Conservation (phyloP, 2,797 vertebrate species). For the Yasuhikotakia modesta region DNA sequence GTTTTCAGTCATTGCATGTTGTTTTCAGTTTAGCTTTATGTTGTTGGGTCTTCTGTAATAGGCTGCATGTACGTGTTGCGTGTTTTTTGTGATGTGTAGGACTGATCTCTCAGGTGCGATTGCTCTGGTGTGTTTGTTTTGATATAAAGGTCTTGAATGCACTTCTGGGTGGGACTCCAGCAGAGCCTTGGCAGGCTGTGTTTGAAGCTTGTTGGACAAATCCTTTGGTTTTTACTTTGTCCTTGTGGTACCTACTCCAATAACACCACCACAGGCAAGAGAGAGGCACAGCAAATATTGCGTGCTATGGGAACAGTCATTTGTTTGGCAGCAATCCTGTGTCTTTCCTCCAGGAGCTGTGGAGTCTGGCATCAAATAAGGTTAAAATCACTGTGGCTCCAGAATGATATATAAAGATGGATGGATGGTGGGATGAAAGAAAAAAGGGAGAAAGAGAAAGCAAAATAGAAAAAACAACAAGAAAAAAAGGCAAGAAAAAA, state of each 20-base stretch:
- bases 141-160: slow-evolving; percentile 39
- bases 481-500: neutral
- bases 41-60: slow-evolving; percentile 5
- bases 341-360: slow-evolving; percentile 47
- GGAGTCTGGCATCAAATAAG: slow-evolving; percentile 47
- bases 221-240: slow-evolving; percentile 59
- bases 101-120: slow-evolving; percentile 42
- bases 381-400: slow-evolving; percentile 46
- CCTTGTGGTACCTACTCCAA: slow-evolving; percentile 58
- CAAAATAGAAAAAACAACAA: neutral
- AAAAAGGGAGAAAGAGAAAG: neutral
- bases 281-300: slow-evolving; percentile 55
- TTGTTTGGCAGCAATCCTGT: slow-evolving; percentile 56
- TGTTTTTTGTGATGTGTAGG: slow-evolving; percentile 17
- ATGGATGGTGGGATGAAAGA: neutral
- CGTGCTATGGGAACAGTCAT: slow-evolving; percentile 55
- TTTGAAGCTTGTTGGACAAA: slow-evolving; percentile 62
- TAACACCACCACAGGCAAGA: slow-evolving; percentile 58
- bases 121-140: slow-evolving; percentile 38
- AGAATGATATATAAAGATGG: slow-evolving; percentile 17
- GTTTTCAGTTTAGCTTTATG: neutral
- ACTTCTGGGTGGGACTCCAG: slow-evolving; percentile 34
- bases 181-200: slow-evolving; percentile 40
- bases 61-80: slow-evolving; percentile 19
- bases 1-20: slow-evolving; percentile 27